Percentiles rank a stretch among this genome's conserved stretches.
phyloP scores from a whole-genome alignment of 2,797 vertebrate genomes.

The Peromyscus nudipes region DNA sequence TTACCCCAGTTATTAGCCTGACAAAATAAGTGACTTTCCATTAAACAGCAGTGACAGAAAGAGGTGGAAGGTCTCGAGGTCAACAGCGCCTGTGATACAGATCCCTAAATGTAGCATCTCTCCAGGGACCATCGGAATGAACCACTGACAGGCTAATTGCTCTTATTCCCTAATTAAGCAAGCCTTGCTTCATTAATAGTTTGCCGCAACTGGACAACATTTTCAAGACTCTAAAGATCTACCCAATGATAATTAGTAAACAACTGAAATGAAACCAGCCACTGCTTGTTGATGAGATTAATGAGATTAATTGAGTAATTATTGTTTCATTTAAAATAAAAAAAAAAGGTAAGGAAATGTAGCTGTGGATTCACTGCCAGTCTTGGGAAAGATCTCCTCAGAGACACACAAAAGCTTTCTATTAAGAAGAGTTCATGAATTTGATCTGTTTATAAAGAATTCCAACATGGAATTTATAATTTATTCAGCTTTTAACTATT shows the following conservation, averaged over 20 bases:
- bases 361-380: not conserved
- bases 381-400: conserved; percentile 35
- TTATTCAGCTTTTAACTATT: conserved; percentile 72
- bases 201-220: conserved; percentile 86
- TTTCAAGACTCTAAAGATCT: conserved; percentile 85
- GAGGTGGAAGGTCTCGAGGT: conserved; percentile 93
- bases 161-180: conserved; percentile 91
- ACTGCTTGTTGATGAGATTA: conserved; percentile 81
- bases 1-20: conserved; percentile 92
- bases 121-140: conserved; percentile 91
- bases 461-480: conserved; percentile 60
- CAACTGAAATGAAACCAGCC: conserved; percentile 84
- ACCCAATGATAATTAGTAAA: conserved; percentile 85
- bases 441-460: conserved; percentile 58
- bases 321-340: conserved; percentile 76
- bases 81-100: conserved; percentile 95
- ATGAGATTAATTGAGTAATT: conserved; percentile 82
- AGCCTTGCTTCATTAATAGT: conserved; percentile 87
- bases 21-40: conserved; percentile 92
- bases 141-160: conserved; percentile 98
- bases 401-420: conserved; percentile 52
- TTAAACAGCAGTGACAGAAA: conserved; percentile 94
- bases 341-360: conserved; percentile 69
- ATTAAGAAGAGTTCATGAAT: conserved; percentile 60
- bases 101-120: conserved; percentile 92